Evolutionary conservation across 2,113 vertebrate species (phyloP).

Genomic region (Choloepus hoffmanni): DNA sequence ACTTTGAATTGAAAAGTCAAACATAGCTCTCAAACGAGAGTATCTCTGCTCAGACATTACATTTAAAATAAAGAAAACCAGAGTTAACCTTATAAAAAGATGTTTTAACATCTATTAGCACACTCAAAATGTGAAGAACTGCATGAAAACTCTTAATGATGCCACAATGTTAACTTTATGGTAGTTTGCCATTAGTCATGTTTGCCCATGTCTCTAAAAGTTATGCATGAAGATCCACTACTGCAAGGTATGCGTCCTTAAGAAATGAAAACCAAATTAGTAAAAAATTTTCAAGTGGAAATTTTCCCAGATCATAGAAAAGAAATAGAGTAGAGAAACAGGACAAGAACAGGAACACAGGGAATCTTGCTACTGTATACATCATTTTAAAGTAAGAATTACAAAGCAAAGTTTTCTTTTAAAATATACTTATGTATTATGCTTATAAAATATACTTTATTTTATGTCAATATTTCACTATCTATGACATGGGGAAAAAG

Average conservation of each 20-base stretch:
- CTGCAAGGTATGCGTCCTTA: not conserved
- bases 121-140: not conserved
- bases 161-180: conserved; percentile 65
- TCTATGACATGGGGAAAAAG: not conserved
- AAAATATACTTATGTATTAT: not conserved
- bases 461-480: not conserved
- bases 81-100: conserved; percentile 63
- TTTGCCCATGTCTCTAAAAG: conserved; percentile 65
- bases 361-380: not conserved
- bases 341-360: not conserved
- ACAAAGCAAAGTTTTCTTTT: not conserved
- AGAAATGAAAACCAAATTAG: conserved; percentile 44
- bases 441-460: not conserved
- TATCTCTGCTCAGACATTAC: conserved; percentile 68
- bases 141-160: conserved; percentile 42
- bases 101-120: conserved; percentile 72
- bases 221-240: not conserved
- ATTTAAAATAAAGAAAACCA: conserved; percentile 68
- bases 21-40: conserved; percentile 16
- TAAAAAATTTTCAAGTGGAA: conserved; percentile 6
- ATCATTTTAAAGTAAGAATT: not conserved
- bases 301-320: not conserved
- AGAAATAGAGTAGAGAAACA: not conserved
- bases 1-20: conserved; percentile 84
- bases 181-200: not conserved